phyloP scores from a whole-genome alignment of 1,140 invertebrate species.

The Sitobion miscanthi region DNA sequence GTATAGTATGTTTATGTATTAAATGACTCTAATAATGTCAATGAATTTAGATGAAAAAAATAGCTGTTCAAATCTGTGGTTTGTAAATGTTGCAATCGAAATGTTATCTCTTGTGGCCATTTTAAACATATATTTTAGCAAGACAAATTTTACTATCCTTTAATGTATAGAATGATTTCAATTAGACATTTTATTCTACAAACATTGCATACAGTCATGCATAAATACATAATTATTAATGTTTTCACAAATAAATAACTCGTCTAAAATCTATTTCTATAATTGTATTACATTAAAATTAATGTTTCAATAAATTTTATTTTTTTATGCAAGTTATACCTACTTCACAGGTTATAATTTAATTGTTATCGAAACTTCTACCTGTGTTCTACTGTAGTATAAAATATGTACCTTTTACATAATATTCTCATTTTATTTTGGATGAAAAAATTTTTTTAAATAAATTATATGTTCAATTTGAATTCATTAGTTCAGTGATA shows the following conservation, averaged over 20 bases:
- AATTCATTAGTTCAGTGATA: no score
- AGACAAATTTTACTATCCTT: neutral
- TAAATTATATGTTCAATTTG: no score
- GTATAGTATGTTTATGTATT: neutral
- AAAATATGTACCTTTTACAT: neutral
- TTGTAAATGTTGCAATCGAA: neutral
- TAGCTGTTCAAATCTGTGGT: neutral
- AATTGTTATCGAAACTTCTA: neutral
- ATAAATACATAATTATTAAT: neutral
- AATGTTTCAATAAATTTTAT: constrained; percentile 39
- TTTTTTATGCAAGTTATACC: neutral
- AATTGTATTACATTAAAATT: constrained; percentile 4
- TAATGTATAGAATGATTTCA: neutral
- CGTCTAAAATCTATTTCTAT: neutral
- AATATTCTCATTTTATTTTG: neutral
- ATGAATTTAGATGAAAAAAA: neutral
- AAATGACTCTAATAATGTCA: constrained; percentile 2
- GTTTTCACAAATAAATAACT: constrained; percentile 13
- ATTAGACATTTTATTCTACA: constrained; percentile 20
- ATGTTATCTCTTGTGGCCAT: neutral
- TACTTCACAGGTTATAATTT: neutral
- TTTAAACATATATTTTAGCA: neutral
- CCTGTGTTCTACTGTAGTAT: neutral
- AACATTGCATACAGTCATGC: neutral
- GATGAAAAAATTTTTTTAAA: neutral